phyloP scores from a whole-genome alignment of 1,140 invertebrate genomes.

The Andrena cerasifolii region DNA sequence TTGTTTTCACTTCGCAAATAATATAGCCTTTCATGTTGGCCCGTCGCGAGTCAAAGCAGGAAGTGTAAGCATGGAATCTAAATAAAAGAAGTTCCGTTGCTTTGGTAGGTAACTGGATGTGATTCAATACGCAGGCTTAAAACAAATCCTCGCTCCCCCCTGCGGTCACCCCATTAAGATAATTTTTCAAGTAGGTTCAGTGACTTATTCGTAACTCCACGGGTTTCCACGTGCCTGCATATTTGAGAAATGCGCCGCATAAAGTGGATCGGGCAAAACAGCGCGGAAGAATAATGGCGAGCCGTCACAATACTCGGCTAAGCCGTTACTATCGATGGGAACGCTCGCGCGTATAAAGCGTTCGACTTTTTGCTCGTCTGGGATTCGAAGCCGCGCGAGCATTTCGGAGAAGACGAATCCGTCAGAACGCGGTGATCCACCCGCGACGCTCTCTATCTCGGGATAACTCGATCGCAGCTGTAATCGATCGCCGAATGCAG shows the following conservation, averaged over 20 bases:
- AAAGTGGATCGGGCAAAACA: slow-evolving; percentile 45
- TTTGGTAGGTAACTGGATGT: too few relatives aligned
- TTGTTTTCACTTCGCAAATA: slow-evolving; percentile 8
- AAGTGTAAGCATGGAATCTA: background rate
- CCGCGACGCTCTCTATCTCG: too few relatives aligned
- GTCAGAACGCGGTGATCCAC: background rate
- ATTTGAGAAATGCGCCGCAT: slow-evolving; percentile 48
- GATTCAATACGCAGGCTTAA: slow-evolving; percentile 16
- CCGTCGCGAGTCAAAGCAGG: background rate
- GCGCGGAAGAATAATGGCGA: slow-evolving; percentile 49
- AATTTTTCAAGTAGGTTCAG: slow-evolving; percentile 26
- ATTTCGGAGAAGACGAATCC: slow-evolving; percentile 30
- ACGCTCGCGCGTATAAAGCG: slow-evolving; percentile 19
- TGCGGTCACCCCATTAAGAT: background rate
- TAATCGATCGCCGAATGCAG: too few relatives aligned
- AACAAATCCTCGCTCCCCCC: background rate
- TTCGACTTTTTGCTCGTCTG: slow-evolving; percentile 31
- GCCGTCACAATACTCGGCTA: slow-evolving; percentile 53
- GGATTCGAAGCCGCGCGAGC: slow-evolving; percentile 21
- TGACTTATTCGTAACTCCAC: slow-evolving; percentile 51
- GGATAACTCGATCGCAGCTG: too few relatives aligned
- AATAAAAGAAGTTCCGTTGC: too few relatives aligned
- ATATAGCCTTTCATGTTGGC: background rate
- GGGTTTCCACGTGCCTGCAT: slow-evolving; percentile 31
- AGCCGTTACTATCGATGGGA: slow-evolving; percentile 52